phyloP scores from a whole-genome alignment of 2,113 vertebrate species.

The Herpetotheres cachinnans region DNA sequence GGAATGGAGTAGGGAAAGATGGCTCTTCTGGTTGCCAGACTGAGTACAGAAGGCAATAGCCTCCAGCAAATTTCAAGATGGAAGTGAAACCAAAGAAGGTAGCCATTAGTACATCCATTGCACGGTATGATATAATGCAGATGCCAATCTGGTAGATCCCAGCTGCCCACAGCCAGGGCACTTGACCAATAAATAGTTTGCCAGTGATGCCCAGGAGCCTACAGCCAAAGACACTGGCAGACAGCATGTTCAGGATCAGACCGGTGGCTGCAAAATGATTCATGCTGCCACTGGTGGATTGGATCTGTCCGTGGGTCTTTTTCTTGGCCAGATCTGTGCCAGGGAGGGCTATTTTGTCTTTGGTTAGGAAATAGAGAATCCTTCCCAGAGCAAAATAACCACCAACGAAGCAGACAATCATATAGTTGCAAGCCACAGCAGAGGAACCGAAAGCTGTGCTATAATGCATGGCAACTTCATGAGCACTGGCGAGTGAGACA shows the following conservation, averaged over 20 bases:
- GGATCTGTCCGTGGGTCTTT: neutral
- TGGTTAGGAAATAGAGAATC: slow-evolving; percentile 68
- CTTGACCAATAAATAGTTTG: slow-evolving; percentile 73
- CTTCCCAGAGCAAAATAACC: slow-evolving; percentile 79
- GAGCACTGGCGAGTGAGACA: slow-evolving; percentile 78
- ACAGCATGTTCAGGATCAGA: slow-evolving; percentile 81
- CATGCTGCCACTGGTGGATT: neutral
- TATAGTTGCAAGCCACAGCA: slow-evolving; percentile 80
- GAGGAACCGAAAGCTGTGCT: slow-evolving; percentile 70
- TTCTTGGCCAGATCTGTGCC: slow-evolving; percentile 54
- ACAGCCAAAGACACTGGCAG: slow-evolving; percentile 81
- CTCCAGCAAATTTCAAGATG: slow-evolving; percentile 78
- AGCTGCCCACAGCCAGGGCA: slow-evolving; percentile 88
- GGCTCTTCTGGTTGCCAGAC: slow-evolving; percentile 60
- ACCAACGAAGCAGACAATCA: slow-evolving; percentile 75
- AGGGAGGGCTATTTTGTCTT: slow-evolving; percentile 63
- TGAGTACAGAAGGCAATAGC: slow-evolving; percentile 76
- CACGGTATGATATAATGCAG: slow-evolving; percentile 79
- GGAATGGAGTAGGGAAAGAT: slow-evolving; percentile 68
- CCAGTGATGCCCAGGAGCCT: slow-evolving; percentile 78
- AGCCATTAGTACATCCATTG: slow-evolving; percentile 74
- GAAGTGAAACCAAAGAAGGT: slow-evolving; percentile 82
- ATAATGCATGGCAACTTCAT: slow-evolving; percentile 76
- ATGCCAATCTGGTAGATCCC: slow-evolving; percentile 79
- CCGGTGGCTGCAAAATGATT: slow-evolving; percentile 43